phyloP scores from a whole-genome alignment of 2,113 vertebrate genomes.

The Heterochromis multidens region DNA sequence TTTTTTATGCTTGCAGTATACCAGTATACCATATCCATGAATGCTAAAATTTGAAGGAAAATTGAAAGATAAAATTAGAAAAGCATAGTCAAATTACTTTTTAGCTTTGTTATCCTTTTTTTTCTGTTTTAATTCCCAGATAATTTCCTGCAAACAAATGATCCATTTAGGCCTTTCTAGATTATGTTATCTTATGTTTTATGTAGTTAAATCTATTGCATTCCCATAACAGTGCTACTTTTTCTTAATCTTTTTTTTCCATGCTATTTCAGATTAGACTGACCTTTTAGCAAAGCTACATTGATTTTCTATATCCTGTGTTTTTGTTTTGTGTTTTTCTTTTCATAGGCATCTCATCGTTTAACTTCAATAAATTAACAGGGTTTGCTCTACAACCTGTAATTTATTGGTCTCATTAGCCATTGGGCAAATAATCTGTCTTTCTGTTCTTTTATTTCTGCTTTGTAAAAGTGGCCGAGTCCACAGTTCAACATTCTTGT shows the following conservation, averaged over 20 bases:
- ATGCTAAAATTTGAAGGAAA: neutral
- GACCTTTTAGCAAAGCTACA: slow-evolving; percentile 88
- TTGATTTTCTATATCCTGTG: slow-evolving; percentile 47
- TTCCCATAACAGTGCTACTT: neutral
- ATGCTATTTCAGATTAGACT: slow-evolving; percentile 40
- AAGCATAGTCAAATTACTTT: neutral
- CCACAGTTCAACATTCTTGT: slow-evolving; percentile 86
- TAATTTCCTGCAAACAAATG: slow-evolving; percentile 10
- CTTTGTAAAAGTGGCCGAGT: slow-evolving; percentile 72
- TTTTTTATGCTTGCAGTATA: neutral
- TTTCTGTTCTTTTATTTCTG: slow-evolving; percentile 62
- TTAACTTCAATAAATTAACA: slow-evolving; percentile 94
- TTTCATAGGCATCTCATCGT: slow-evolving; percentile 90
- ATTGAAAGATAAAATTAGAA: neutral
- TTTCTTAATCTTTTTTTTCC: neutral
- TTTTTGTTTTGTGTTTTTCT: slow-evolving; percentile 57
- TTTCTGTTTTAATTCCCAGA: neutral
- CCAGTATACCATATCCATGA: neutral
- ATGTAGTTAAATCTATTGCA: neutral
- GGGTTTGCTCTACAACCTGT: slow-evolving; percentile 78
- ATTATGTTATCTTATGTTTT: neutral
- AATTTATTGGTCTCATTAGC: slow-evolving; percentile 98
- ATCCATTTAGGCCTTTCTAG: slow-evolving; percentile 10
- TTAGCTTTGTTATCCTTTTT: neutral
- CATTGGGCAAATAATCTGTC: slow-evolving; percentile 90